Percentiles rank a stretch among this genome's conserved stretches.
Conservation (phyloP, 2,797 vertebrate species). For the Schizopygopsis malacanthus region DNA sequence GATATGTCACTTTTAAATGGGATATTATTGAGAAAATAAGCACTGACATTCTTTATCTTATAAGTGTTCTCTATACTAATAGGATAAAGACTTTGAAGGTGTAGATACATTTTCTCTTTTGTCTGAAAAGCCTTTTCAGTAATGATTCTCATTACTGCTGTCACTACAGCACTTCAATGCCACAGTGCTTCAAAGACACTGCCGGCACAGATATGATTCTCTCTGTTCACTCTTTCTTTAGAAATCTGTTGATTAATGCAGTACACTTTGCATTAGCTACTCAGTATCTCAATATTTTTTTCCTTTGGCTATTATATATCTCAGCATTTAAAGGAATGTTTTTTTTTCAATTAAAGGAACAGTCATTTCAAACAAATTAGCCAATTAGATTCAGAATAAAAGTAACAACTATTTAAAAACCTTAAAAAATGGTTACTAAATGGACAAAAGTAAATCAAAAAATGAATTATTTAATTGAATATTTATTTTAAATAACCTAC, state of each 20-base stretch:
- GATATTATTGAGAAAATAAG: neutral
- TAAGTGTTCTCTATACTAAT: neutral
- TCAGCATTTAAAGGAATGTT: neutral
- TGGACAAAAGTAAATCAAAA: neutral
- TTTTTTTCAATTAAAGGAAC: neutral
- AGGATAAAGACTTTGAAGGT: neutral
- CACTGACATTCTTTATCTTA: constrained; percentile 2
- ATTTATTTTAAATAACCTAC: too few species aligned
- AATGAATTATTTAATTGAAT: neutral
- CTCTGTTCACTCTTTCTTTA: neutral
- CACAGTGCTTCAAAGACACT: neutral
- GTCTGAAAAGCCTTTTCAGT: constrained; percentile 11
- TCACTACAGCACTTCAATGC: constrained; percentile 5
- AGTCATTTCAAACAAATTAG: neutral
- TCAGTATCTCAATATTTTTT: neutral
- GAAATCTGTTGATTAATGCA: neutral
- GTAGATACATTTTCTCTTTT: constrained; percentile 6
- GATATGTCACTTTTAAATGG: constrained; percentile 11
- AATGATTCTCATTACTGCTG: neutral
- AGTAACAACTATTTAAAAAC: neutral
- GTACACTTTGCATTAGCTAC: neutral
- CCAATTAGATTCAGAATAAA: neutral
- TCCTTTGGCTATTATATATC: neutral
- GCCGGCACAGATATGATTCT: neutral
- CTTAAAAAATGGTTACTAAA: neutral